Conservation (phyloP, 37 sponge, comb jelly and placozoan species). For the Tethya wilhelma region DNA sequence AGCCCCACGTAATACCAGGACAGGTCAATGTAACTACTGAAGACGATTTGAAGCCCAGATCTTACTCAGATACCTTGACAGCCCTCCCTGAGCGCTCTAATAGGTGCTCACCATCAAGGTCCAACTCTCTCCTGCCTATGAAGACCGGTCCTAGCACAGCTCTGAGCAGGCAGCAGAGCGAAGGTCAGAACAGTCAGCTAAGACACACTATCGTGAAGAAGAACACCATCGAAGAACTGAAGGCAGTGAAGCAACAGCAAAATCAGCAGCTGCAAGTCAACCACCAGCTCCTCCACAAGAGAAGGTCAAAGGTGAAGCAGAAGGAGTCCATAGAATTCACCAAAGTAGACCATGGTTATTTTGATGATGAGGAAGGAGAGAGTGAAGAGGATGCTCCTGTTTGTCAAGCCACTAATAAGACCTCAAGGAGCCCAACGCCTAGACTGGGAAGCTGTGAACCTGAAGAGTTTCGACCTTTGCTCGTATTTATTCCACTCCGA, state of each 20-base stretch:
- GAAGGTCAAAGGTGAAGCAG: neutral
- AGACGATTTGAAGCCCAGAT: neutral
- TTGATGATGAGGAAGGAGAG: neutral
- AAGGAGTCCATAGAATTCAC: neutral
- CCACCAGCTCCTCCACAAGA: neutral
- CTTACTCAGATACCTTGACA: neutral
- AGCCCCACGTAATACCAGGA: neutral
- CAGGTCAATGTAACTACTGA: conserved; percentile 9
- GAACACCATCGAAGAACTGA: neutral
- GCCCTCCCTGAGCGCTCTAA: neutral
- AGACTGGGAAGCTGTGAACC: neutral
- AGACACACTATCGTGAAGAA: neutral
- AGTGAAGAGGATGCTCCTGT: neutral
- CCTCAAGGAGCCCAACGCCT: neutral
- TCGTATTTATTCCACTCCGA: conserved; percentile 93
- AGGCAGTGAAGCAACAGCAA: neutral
- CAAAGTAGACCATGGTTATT: neutral
- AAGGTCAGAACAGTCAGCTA: neutral
- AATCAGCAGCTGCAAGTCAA: no score
- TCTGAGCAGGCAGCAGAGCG: neutral
- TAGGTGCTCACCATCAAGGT: neutral
- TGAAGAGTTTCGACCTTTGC: conserved; percentile 51
- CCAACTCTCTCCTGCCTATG: neutral
- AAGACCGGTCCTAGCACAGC: neutral
- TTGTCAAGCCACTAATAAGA: neutral